Evolutionary conservation across 2,888 invertebrate species (phyloP), one percentile per base, ranked within the genome.

Genomic region (Drosophila aldrichi): DNA sequence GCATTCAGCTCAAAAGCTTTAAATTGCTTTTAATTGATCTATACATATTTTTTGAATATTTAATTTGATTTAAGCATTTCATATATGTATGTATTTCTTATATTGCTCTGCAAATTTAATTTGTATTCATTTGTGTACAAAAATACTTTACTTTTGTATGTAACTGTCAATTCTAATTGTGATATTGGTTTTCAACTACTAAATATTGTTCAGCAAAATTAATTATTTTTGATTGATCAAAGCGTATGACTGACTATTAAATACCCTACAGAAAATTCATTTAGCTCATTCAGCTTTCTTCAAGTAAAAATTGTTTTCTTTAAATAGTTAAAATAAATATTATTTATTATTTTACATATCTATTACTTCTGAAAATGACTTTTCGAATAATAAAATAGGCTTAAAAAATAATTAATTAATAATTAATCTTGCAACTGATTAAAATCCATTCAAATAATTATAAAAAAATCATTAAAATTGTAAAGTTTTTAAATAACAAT

Each of bases 1-100:
- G 7, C 5, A 18, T 25, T 14, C 48, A 77, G 79, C 79, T 72
- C 29, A 81, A 70, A 77, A 63, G 58, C 61, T 69, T 29, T 20
- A 22, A 38, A 36, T n/a, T 46, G 6, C 43, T 44, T n/a, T 36
- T 25, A 41, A 34, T 5, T 22, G 18, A 48, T 43, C 43, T 22
- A 1, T 1, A 29, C 1, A n/a, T 20, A 20, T 18, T 46, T 44
- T 41, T 40, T 10, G 9, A 16, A 8, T n/a, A 40, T 52, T 2
- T 36, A 3, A 22, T 20, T 14, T 20, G 5, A 20, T 49, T 29
- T 49, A 6, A 41, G 16, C 8, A 3, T 6, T 25, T 6, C 25
- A 8, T 38, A 1, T 1, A 51, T 51, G 5, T 38, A 1, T 1
- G 34, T 51, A 20, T 46, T 29, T 29, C 5, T 5, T 25, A 5